Evolutionary conservation across 2,888 invertebrate species (phyloP), one percentile per base, ranked within the genome.

Genomic region (Gymnoscelis rufifasciata): DNA sequence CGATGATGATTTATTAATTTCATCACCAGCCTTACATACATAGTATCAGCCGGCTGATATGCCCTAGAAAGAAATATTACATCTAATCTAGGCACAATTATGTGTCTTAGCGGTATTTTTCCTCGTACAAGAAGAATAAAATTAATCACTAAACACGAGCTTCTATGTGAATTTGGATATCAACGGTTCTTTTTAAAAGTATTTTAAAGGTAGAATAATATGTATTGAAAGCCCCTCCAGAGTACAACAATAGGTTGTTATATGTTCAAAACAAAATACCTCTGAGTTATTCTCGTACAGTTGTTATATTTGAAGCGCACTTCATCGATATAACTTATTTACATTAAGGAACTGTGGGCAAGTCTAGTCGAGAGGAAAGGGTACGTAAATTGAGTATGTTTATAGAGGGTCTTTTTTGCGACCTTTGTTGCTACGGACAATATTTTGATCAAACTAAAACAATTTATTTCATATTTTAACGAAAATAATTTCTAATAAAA

Each of bases 201-300:
- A 67, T 67, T 62, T 64, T 56, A 62, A 71, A 72, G 67, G 66
- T 69, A 66, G 61, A 57, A 74, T 76, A 68, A 74, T 82, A 75
- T 67, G 58, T 68, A 68, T 64, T 71, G 67, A 64, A 80, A 70
- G 54, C 62, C 71, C 65, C 81, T 77, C 76, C 49, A 52, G 73
- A 66, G 73, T 54, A 63, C 66, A 66, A 83, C 77, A 81, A 80
- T 74, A 67, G 68, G 63, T 68, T 77, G 72, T 77, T 78, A 77
- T 76, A 74, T 71, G 66, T 71, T 60, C 48, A 49, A 57, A 69
- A 64, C 42, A 28, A 64, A 66, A 64, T 59, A 66, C 60, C 55
- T 19, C 53, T 58, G 60, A 74, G 74, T 71, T 73, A 69, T 56
- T 54, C 54, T 51, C 56, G 59, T 57, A 57, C 57, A 61, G 64